Base-by-base conservation (phyloP, 2,888 invertebrate genomes). In the Bedellia somnulentella region DNA sequence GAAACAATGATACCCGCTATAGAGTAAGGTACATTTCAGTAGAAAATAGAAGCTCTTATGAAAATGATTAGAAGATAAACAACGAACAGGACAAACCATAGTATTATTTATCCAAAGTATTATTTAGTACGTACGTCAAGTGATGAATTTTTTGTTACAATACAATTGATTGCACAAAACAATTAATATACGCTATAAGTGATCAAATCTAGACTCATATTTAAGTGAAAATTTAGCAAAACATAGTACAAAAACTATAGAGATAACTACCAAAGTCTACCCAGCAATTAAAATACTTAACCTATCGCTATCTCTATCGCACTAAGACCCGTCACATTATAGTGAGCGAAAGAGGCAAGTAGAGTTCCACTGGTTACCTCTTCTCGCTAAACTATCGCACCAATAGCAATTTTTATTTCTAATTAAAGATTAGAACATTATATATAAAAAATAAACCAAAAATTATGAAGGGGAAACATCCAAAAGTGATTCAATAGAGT, bases 221-320 rank as follows among this genome's bases (percentile, higher is more conserved):
- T 61, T 64, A 62, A 70, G 73, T 75, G 73, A 73, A 73, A 71
- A 71, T 71, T 73, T 75, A 55, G 75, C 75, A 73, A 75, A 75
- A 75, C 73, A 73, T 71, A 73, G 73, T 75, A 75, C 60, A 75
- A 73, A 73, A 73, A 56, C 68, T 73, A 68, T 68, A 71, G 68
- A 70, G 71, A 73, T 71, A 67, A 50, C 66, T 63, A 68, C 64
- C 52, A 58, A 60, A 44, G n/a, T 49, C 73, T 75, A 73, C 70
- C 58, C 73, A 71, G 71, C 71, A 58, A 70, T 57, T 53, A 60
- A 68, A 62, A 54, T 46, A n/a, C 47, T 55, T 61, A 62, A 63
- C 66, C 68, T 70, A 68, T 60, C 49, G 38, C 73, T 75, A 73
- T 63, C 67, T 59, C 68, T 71, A 73, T 67, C 64, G 57, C 62